phyloP scores from a whole-genome alignment of 2,797 vertebrate species.

The Cephalopachus bancanus region DNA sequence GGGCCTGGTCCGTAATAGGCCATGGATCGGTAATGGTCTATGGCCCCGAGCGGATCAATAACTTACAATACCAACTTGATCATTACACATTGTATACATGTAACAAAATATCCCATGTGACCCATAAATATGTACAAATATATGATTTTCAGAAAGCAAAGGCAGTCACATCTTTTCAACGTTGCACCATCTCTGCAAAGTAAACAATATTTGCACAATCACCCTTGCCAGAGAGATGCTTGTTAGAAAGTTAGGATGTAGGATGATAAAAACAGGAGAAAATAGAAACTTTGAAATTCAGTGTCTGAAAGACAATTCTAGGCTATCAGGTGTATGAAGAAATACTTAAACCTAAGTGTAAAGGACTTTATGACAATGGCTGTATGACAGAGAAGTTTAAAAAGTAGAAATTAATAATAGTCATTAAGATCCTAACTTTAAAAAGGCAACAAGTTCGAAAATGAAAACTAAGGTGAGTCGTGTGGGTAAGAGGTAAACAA shows the following conservation, averaged over 20 bases:
- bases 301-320: conserved; percentile 44
- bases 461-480: neutral
- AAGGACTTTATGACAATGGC: neutral
- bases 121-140: neutral
- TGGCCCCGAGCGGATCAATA: too few relatives aligned
- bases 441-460: conserved; percentile 35
- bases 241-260: conserved; percentile 33
- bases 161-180: conserved; percentile 34
- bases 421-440: conserved; percentile 19
- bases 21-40: too few relatives aligned
- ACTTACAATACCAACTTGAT: neutral
- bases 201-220: conserved; percentile 40
- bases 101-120: neutral
- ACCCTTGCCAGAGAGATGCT: neutral
- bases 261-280: neutral
- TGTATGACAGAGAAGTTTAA: conserved; percentile 10
- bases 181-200: conserved; percentile 10
- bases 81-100: neutral
- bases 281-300: conserved; percentile 35
- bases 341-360: neutral
- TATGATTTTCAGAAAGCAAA: conserved; percentile 57
- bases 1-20: too few relatives aligned
- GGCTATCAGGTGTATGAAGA: neutral
- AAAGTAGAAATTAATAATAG: conserved; percentile 29
- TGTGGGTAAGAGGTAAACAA: conserved; percentile 44